phyloP scores from a whole-genome alignment of 1,140 invertebrate genomes.

The Macrocentrus cingulum region DNA sequence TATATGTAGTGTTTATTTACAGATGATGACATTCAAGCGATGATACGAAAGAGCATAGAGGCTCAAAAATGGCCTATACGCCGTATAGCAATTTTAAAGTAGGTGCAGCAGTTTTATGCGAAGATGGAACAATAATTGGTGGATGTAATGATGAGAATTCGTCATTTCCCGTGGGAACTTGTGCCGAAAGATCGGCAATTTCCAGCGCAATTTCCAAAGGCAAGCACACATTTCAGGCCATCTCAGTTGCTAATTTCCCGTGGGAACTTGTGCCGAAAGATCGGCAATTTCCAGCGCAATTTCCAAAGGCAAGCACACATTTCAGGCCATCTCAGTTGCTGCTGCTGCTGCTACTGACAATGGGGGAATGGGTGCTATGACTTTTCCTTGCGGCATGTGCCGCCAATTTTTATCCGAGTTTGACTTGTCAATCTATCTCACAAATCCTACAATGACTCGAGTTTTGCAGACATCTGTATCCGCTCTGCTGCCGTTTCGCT shows the following conservation, averaged over 20 bases:
- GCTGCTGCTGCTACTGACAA: too few relatives aligned
- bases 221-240: slow-evolving; percentile 69
- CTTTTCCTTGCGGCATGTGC: slow-evolving; percentile 89
- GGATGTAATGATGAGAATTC: slow-evolving; percentile 94
- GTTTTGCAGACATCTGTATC: slow-evolving; percentile 67
- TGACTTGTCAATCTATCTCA: slow-evolving; percentile 72
- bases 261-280: slow-evolving; percentile 88
- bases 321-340: slow-evolving; percentile 75
- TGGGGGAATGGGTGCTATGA: slow-evolving; percentile 64
- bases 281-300: slow-evolving; percentile 84
- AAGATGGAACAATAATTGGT: slow-evolving; percentile 67
- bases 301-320: slow-evolving; percentile 78
- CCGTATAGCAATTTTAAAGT: slow-evolving; percentile 94
- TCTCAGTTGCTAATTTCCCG: slow-evolving; percentile 78
- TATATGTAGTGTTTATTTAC: too few relatives aligned
- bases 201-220: slow-evolving; percentile 87
- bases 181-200: slow-evolving; percentile 89
- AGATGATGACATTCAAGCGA: slow-evolving; percentile 65
- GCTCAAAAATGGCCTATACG: slow-evolving; percentile 74
- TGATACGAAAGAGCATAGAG: slow-evolving; percentile 66
- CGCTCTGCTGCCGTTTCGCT: slow-evolving; percentile 63
- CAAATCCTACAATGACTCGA: slow-evolving; percentile 65
- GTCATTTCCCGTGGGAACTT: slow-evolving; percentile 76
- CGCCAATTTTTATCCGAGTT: slow-evolving; percentile 83
- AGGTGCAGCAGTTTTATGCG: slow-evolving; percentile 79